Conservation (phyloP, 2,888 invertebrate species). For the Amiota minor region DNA sequence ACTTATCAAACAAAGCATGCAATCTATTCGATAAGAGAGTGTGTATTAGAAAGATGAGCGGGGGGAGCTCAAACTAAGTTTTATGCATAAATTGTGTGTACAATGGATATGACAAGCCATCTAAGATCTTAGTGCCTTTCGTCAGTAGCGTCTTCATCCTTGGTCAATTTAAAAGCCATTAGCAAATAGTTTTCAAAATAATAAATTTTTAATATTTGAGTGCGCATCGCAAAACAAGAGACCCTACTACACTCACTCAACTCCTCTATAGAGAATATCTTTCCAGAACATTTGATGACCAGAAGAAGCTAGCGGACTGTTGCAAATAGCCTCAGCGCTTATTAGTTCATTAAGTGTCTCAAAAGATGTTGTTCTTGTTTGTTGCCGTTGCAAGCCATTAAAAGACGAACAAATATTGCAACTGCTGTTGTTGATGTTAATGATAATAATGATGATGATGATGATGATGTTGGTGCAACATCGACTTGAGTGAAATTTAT, state of each 20-base stretch:
- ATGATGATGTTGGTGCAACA: slow-evolving; percentile 1
- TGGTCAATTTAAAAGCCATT: slow-evolving; percentile 15
- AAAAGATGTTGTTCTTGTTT: not conserved
- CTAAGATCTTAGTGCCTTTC: too few relatives aligned
- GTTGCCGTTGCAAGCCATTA: not conserved
- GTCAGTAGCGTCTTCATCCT: too few relatives aligned
- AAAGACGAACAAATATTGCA: not conserved
- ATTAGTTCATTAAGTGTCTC: slow-evolving; percentile 25
- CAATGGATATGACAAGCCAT: too few relatives aligned
- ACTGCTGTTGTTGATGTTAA: not conserved
- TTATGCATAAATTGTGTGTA: too few relatives aligned
- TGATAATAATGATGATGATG: not conserved
- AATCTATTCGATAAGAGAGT: slow-evolving; percentile 7
- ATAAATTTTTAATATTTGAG: slow-evolving; percentile 22
- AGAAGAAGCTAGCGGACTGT: not conserved
- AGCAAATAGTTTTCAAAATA: slow-evolving; percentile 10
- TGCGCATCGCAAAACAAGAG: not conserved
- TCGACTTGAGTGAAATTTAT: slow-evolving; percentile 29
- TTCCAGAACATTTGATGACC: slow-evolving; percentile 3
- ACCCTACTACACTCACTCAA: too few relatives aligned
- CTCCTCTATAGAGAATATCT: too few relatives aligned
- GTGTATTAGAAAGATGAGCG: too few relatives aligned
- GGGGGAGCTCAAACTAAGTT: too few relatives aligned
- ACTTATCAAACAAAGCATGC: slow-evolving; percentile 9
- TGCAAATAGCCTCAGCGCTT: slow-evolving; percentile 6